phyloP scores from a whole-genome alignment of 2,888 invertebrate genomes.

The Nomada flava region DNA sequence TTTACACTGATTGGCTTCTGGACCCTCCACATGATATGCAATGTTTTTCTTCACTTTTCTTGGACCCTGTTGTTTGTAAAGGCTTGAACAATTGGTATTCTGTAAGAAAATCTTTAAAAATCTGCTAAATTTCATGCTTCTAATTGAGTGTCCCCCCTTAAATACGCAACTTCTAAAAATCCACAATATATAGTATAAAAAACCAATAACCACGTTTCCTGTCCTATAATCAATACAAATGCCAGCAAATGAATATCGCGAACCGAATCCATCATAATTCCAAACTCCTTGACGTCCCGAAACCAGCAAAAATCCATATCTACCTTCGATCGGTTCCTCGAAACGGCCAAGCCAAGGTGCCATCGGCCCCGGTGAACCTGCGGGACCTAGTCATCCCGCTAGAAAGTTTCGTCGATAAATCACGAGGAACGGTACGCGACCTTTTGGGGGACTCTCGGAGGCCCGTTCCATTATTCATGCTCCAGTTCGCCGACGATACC shows the following conservation, averaged over 20 bases:
- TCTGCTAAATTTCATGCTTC: no score
- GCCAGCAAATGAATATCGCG: no score
- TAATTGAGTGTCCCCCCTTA: no score
- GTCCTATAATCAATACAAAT: no score
- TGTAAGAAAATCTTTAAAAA: no score
- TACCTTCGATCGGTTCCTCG: not conserved
- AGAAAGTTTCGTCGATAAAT: conserved; percentile 57
- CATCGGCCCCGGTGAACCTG: conserved; percentile 1
- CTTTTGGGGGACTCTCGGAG: conserved; percentile 32
- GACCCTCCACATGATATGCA: no score
- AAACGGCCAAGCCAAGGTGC: not conserved
- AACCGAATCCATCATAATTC: not conserved
- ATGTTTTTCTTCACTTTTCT: no score
- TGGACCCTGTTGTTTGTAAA: not conserved
- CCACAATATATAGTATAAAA: no score
- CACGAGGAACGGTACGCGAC: conserved; percentile 39
- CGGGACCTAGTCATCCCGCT: conserved; percentile 6
- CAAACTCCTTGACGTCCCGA: not conserved
- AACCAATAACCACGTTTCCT: no score
- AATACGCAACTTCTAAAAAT: no score
- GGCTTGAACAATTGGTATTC: no score
- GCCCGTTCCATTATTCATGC: conserved; percentile 66
- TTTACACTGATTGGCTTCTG: no score
- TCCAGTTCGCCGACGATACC: conserved; percentile 59
- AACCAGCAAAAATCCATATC: not conserved